Conservation (phyloP, 2,888 invertebrate species). For the Gastrophysa polygoni region DNA sequence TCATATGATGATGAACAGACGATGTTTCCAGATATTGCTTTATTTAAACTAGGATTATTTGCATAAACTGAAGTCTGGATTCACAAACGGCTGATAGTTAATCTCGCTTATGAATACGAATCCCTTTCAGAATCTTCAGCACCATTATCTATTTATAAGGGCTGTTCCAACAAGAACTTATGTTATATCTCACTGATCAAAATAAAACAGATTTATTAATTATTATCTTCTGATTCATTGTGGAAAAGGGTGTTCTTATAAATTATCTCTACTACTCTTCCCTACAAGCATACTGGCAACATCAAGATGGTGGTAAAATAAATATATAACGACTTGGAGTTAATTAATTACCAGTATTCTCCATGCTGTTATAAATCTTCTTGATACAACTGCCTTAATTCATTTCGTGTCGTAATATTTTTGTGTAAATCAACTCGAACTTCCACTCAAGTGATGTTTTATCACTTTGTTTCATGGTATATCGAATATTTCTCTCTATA, state of each 20-base stretch:
- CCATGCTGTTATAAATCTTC: conserved; percentile 29
- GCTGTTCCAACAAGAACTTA: background rate
- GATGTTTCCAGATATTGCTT: too few relatives aligned
- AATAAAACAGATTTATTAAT: conserved; percentile 17
- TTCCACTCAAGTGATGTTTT: too few relatives aligned
- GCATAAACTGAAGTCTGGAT: background rate
- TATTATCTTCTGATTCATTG: conserved; percentile 16
- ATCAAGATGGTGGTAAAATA: conserved; percentile 30
- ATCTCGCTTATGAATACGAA: background rate
- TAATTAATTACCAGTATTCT: conserved; percentile 31
- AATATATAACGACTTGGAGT: conserved; percentile 29
- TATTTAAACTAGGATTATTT: too few relatives aligned
- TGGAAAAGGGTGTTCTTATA: conserved; percentile 23
- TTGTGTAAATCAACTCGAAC: background rate
- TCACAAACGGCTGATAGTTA: background rate
- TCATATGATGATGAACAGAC: too few relatives aligned
- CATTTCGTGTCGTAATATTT: conserved; percentile 24
- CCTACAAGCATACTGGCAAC: conserved; percentile 27
- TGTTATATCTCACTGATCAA: conserved; percentile 14
- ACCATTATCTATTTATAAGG: background rate
- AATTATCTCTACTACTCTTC: conserved; percentile 24
- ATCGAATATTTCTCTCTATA: too few relatives aligned
- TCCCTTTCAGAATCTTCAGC: background rate
- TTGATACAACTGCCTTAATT: conserved; percentile 24
- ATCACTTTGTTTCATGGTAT: too few relatives aligned